Evolutionary conservation across 2,113 vertebrate genomes (phyloP), one percentile per base, ranked within the genome.

Genomic region (Eidolon helvum): DNA sequence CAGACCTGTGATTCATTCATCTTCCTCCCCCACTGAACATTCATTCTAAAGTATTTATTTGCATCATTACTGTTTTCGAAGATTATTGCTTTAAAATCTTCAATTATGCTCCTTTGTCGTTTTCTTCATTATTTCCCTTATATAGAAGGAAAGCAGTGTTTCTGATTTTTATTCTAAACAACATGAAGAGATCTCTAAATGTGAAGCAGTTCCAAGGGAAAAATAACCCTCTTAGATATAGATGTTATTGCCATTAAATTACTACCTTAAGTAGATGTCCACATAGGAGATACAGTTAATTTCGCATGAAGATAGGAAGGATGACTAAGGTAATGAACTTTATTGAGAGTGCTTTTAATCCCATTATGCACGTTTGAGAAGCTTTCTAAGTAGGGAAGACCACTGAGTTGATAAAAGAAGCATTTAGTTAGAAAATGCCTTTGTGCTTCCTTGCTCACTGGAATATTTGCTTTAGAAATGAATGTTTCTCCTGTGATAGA

Each of bases 351-450:
- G 84, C 40, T 95, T 98, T 98, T 98, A 98, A 98, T 98, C 88
- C 87, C 59, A n/a, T 98, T 97, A 98, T 97, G 97, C 96, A 74
- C 50, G 77, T 90, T 75, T 94, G 74, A 86, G 97, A 97, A 87
- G 93, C 95, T 97, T 98, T 98, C 94, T 98, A 96, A 97, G 90
- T 88, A 96, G 75, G 75, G 40, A 82, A 95, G 40, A 92, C 74
- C 97, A 97, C 85, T 86, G 96, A 97, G 89, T 92, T 97, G 95
- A 93, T 97, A 96, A 96, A 97, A 96, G 95, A 97, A 98, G 97
- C 97, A 66, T 96, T 95, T 98, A 97, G 92, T 90, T 98, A 96
- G 95, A 97, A 91, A 98, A 98, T 98, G 97, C 96, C 94, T 96
- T 98, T 96, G 96, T 98, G 96, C 83, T 96, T 96, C 91, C 57